Conservation (phyloP, 2,113 vertebrate genomes). For the Ciconia stormi region DNA sequence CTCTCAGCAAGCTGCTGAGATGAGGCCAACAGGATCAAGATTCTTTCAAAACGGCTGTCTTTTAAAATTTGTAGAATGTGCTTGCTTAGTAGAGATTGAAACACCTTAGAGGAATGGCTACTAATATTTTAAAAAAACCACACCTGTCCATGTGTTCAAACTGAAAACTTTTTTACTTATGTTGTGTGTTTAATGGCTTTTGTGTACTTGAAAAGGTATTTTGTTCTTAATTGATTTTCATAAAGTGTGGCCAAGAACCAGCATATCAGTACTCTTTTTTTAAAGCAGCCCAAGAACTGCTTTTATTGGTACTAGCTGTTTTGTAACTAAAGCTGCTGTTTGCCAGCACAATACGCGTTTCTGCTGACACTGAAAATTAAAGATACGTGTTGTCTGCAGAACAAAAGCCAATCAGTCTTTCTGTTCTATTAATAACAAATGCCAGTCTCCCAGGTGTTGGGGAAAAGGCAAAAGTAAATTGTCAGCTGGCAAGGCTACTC, state of each 20-base stretch:
- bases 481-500: neutral
- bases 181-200: neutral
- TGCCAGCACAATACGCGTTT: conserved; percentile 17
- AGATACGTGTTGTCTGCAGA: conserved; percentile 26
- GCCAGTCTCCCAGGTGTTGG: conserved; percentile 19
- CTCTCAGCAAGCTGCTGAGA: neutral
- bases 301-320: conserved; percentile 28
- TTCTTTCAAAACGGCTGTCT: neutral
- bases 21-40: neutral
- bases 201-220: neutral
- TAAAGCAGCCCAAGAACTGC: neutral
- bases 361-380: neutral
- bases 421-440: conserved; percentile 17
- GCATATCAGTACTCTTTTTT: neutral
- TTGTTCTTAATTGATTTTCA: neutral
- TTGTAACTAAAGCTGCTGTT: conserved; percentile 43
- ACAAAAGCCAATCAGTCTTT: conserved; percentile 42
- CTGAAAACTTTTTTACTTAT: neutral
- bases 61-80: neutral
- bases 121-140: neutral
- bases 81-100: neutral
- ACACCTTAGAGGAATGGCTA: neutral
- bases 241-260: neutral
- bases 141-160: neutral
- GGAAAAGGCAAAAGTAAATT: conserved; percentile 12